Evolutionary conservation across 2,797 vertebrate species (phyloP).

Genomic region (Megaceryle alcyon): DNA sequence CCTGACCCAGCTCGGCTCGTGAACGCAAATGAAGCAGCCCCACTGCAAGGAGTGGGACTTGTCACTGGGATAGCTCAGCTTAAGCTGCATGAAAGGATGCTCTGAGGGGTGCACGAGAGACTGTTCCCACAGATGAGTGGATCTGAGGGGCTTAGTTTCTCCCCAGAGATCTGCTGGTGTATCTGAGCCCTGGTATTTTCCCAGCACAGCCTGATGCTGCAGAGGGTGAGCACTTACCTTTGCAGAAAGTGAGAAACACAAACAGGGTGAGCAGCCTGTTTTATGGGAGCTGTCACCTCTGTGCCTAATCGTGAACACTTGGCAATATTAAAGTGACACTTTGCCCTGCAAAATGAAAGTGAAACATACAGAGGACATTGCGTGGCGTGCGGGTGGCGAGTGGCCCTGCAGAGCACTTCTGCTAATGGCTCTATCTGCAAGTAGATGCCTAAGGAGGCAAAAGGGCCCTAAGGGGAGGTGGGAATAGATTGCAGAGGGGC

Average conservation of each 20-base stretch:
- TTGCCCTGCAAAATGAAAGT: not conserved
- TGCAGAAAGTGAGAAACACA: not conserved
- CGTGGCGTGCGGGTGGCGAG: not conserved
- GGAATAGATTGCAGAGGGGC: not conserved
- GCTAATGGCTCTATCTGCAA: not conserved
- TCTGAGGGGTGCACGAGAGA: not conserved
- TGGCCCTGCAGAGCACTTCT: not conserved
- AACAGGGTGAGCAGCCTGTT: not conserved
- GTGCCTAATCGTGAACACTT: not conserved
- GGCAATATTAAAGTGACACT: not conserved
- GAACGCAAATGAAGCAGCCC: not conserved
- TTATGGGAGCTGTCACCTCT: not conserved
- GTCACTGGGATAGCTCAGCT: not conserved
- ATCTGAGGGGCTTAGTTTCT: not conserved
- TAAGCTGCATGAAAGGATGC: not conserved
- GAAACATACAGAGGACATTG: not conserved
- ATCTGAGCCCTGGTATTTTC: not conserved
- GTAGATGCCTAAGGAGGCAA: not conserved
- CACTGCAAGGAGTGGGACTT: not conserved
- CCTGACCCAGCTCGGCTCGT: not conserved
- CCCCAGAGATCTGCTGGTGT: not conserved
- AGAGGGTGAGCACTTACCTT: not conserved
- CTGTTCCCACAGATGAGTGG: not conserved
- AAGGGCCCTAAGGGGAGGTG: not conserved
- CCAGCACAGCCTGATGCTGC: not conserved